Evolutionary conservation across 23 tunicate genomes (phyloP).

Genomic region (Halocynthia aurantium): DNA sequence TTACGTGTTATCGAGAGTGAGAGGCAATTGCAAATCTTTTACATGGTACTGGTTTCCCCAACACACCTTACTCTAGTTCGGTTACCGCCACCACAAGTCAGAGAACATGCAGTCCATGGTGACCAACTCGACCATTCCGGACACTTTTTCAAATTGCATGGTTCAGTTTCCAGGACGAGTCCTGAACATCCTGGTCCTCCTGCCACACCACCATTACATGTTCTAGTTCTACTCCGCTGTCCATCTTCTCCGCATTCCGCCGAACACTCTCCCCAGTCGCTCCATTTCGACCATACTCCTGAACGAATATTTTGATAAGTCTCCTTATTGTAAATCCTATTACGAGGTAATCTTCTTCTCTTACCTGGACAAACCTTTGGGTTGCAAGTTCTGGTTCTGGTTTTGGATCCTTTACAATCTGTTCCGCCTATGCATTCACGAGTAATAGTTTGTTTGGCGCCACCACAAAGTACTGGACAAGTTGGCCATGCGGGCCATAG

Average conservation of each 20-base stretch:
- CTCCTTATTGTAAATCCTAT: too few species aligned
- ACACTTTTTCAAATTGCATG: slow-evolving; percentile 4
- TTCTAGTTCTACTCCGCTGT: neutral
- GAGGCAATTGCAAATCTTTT: too few species aligned
- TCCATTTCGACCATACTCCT: neutral
- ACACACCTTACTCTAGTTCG: neutral
- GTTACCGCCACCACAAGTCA: slow-evolving; percentile 7
- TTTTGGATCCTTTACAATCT: slow-evolving; percentile 11
- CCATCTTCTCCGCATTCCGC: slow-evolving; percentile 6
- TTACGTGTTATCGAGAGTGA: too few species aligned
- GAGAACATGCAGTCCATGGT: slow-evolving; percentile 3
- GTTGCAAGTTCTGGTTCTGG: slow-evolving; percentile 8
- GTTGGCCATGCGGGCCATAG: slow-evolving; percentile 4
- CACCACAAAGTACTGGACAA: slow-evolving; percentile 14
- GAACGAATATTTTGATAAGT: too few species aligned
- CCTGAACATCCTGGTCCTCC: slow-evolving; percentile 2
- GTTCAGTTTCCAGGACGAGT: too few species aligned
- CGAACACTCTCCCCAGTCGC: slow-evolving; percentile 13
- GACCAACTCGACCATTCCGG: slow-evolving; percentile 17
- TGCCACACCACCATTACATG: neutral
- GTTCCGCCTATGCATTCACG: slow-evolving; percentile 1
- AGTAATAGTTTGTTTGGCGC: slow-evolving; percentile 8
- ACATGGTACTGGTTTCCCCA: too few species aligned
- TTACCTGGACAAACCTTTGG: slow-evolving; percentile 11
- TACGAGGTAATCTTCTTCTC: neutral